Base-by-base conservation (phyloP, 2,888 invertebrate genomes). In the Micropterix aruncella region DNA sequence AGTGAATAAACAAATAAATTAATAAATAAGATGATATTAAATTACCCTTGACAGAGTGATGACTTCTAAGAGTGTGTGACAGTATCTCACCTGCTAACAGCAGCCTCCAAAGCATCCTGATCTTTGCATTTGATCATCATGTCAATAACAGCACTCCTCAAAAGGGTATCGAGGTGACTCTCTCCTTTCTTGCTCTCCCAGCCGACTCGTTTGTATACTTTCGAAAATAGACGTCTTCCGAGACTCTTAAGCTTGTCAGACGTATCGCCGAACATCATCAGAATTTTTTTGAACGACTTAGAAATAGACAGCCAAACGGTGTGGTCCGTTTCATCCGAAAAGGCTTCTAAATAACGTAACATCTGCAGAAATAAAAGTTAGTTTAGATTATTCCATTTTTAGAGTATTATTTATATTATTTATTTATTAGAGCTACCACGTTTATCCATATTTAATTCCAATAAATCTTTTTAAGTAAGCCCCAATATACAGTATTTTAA, bases 281-380 rank as follows among this genome's bases (percentile, higher is more conserved):
- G 77, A 43, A 94, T 68, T 58, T 83, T 83, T n/a, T 79, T 74
- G 44, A 94, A 65, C 53, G 86, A 85, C 59, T 82, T 84, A 37
- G 79, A 77, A 51, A 92, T 80, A 1, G 83, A 83, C 4, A 81
- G 83, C 95, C 95, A 96, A 1, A 95, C 95, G 0, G 93, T 92
- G 66, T 85, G 96, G 63, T 94, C 87, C 27, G 80, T 81, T 62
- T 96, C 94, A 52, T 85, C 79, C 50, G 78, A 74, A 60, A 83
- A 93, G 0, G 92, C 88, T 54, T 83, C 78, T 57, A 92, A 80
- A n/a, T 95, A 71, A 57, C 84, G 80, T 44, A 96, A 66, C 1
- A 74, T 74, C 66, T 68, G 61, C 12, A 61, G 60, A 51, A 19
- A 38, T 47, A 43, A 38, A 16, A 5, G 41, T 37, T 41, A 2